Evolutionary conservation across 2,113 vertebrate species (phyloP).

Genomic region (Jaculus jaculus): DNA sequence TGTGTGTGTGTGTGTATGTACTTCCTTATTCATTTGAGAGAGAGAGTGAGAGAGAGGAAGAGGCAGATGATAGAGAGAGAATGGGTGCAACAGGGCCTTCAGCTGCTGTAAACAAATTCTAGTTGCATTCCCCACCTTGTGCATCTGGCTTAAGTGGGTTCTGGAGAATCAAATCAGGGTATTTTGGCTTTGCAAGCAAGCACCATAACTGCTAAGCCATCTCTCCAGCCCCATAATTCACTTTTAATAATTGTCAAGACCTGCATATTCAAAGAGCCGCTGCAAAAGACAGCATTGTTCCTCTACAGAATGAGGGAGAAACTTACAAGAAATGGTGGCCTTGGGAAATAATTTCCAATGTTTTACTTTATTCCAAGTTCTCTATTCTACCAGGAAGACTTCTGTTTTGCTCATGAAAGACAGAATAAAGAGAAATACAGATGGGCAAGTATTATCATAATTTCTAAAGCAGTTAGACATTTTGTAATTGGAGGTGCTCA

Average conservation of each 20-base stretch:
- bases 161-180: too few relatives aligned
- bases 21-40: too few relatives aligned
- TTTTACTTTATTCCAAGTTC: neutral
- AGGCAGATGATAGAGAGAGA: too few relatives aligned
- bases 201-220: too few relatives aligned
- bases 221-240: neutral
- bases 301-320: slow-evolving; percentile 1
- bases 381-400: neutral
- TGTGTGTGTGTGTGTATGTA: too few relatives aligned
- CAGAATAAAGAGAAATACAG: neutral
- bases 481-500: neutral
- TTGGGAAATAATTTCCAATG: neutral
- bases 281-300: neutral
- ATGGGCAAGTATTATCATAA: neutral
- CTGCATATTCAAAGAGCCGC: neutral
- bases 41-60: too few relatives aligned
- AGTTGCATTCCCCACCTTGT: too few relatives aligned
- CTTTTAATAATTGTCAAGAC: neutral
- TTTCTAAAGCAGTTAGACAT: neutral
- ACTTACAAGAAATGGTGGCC: neutral
- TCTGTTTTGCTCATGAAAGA: neutral
- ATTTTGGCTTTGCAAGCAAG: too few relatives aligned
- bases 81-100: too few relatives aligned
- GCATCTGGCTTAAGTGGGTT: too few relatives aligned
- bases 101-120: too few relatives aligned